Conservation (phyloP, 2,113 vertebrate genomes). For the Zootoca vivipara region DNA sequence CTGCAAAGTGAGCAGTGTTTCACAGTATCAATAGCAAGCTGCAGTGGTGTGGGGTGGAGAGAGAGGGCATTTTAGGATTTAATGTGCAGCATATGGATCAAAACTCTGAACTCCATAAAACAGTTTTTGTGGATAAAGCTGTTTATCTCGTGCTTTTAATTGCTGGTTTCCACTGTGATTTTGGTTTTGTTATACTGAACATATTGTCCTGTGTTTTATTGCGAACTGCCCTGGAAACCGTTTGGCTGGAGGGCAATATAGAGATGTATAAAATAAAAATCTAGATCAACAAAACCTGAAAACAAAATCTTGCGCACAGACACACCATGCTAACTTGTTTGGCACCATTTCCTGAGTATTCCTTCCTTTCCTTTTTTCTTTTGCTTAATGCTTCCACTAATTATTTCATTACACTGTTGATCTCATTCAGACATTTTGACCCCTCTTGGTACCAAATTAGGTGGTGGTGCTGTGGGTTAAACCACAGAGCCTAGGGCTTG, state of each 20-base stretch:
- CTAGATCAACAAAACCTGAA: too few species aligned
- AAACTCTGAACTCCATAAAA: neutral
- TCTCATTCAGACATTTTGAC: neutral
- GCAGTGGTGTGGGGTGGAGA: neutral
- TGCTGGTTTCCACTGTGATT: neutral
- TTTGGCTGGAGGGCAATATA: neutral
- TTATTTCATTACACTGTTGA: neutral
- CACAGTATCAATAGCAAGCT: neutral
- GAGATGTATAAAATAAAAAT: neutral
- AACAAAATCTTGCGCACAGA: too few species aligned
- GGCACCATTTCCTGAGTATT: too few species aligned
- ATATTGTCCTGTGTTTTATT: neutral
- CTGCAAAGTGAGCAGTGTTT: neutral
- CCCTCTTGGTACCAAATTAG: too few species aligned
- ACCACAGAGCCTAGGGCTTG: too few species aligned
- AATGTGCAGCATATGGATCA: neutral
- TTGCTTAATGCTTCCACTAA: neutral
- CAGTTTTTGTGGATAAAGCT: neutral
- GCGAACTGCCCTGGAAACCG: neutral
- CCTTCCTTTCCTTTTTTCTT: too few species aligned
- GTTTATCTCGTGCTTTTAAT: neutral
- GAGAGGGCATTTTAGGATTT: neutral
- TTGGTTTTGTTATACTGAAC: neutral
- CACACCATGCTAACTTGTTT: too few species aligned
- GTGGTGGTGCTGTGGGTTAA: too few species aligned